These are phyloP conservation scores for Burhinus oedicnemus DNA, from an alignment of 2,113 vertebrate genomes.

Conservation along the genomic window DNA sequence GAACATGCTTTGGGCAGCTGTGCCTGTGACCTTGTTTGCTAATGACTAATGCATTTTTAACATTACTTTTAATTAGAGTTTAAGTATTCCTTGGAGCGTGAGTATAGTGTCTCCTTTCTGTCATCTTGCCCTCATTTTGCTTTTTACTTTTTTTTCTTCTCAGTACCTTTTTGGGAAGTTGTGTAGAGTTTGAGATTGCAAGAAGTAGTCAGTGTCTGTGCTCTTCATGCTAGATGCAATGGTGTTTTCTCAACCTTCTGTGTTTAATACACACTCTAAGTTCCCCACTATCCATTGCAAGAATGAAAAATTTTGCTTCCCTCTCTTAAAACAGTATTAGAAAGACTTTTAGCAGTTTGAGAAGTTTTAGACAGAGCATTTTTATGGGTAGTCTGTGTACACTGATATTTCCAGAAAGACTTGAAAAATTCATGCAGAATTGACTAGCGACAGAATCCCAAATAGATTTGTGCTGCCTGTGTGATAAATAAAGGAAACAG, in stretches of 20 bases:
- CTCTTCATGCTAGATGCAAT: neutral
- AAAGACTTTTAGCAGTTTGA: neutral
- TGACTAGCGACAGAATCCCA: neutral
- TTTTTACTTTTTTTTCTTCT: neutral
- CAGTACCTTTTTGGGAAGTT: neutral
- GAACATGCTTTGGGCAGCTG: neutral
- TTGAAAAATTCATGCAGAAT: neutral
- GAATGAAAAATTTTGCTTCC: neutral
- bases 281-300: neutral
- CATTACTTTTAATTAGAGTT: slow-evolving; percentile 50
- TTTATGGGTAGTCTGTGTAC: too few relatives aligned
- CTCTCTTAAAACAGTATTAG: neutral
- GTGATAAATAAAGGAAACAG: neutral
- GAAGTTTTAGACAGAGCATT: neutral
- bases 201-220: neutral
- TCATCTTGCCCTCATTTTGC: neutral
- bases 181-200: neutral
- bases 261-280: neutral
- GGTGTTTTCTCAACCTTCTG: neutral
- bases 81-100: neutral
- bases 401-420: neutral
- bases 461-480: neutral
- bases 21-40: neutral
- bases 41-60: slow-evolving; percentile 50
- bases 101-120: slow-evolving; percentile 27